Conservation (phyloP, 2,113 vertebrate species). For the Nettapus auritus region DNA sequence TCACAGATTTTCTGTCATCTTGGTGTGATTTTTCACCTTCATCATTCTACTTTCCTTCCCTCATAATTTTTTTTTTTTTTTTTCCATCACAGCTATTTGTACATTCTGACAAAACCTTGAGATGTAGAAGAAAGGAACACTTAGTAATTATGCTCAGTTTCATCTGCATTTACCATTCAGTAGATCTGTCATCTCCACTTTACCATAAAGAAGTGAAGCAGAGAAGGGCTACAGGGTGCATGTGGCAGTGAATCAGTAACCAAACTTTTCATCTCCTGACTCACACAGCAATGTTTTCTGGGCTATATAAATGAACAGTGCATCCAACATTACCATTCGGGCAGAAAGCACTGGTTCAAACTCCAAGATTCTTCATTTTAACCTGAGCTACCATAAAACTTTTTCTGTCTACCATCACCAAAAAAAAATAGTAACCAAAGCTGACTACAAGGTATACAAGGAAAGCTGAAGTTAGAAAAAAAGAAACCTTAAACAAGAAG, state of each 20-base stretch:
- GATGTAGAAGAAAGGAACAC: not conserved
- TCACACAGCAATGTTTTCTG: not conserved
- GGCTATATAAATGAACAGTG: not conserved
- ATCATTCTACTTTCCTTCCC: constrained; percentile 26
- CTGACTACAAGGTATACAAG: not conserved
- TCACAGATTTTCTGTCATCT: constrained; percentile 19
- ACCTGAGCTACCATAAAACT: not conserved
- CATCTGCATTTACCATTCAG: constrained; percentile 15
- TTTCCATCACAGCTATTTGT: constrained; percentile 17
- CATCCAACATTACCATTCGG: not conserved
- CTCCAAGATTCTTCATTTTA: not conserved
- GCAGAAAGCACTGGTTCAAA: not conserved
- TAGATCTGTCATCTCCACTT: constrained; percentile 17
- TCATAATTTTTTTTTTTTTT: not conserved
- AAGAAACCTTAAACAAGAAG: not conserved
- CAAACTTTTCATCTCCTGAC: not conserved
- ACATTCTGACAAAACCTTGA: constrained; percentile 25
- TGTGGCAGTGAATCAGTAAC: not conserved
- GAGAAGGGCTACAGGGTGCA: not conserved
- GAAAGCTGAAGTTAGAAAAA: not conserved
- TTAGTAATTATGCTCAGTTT: not conserved
- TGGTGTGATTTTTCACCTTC: constrained; percentile 37
- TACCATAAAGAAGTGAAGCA: not conserved
- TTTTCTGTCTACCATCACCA: not conserved
- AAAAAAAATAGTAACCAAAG: not conserved